Percentiles rank a stretch among this genome's conserved stretches.
These are phyloP conservation scores for Perdita meconis DNA, from an alignment of 2,888 invertebrate species.

Conservation along the genomic window DNA sequence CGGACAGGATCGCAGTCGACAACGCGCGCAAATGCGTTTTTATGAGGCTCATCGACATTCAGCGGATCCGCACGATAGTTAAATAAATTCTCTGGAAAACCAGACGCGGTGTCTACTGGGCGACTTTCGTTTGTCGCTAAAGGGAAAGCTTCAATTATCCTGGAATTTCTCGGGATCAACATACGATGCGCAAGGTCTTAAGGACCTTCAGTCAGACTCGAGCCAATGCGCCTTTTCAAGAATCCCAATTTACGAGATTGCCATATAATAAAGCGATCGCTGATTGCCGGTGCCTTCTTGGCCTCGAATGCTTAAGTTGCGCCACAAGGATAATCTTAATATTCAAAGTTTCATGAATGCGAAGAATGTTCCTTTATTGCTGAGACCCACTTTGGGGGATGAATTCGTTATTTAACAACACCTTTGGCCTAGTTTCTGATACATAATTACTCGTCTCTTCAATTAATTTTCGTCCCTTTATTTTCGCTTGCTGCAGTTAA, in stretches of 20 bases:
- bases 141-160: conserved; percentile 31
- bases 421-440: no score
- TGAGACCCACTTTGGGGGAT: neutral
- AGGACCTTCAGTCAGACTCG: conserved; percentile 17
- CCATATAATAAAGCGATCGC: conserved; percentile 26
- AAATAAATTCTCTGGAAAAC: neutral
- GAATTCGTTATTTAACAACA: neutral
- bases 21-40: no score
- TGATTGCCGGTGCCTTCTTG: conserved; percentile 15
- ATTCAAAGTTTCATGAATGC: conserved; percentile 5
- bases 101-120: neutral
- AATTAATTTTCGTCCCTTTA: no score
- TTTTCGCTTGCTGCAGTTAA: no score
- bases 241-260: conserved; percentile 19
- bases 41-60: no score
- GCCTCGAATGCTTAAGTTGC: conserved; percentile 25
- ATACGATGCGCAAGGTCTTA: conserved; percentile 11
- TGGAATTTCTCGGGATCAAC: conserved; percentile 16
- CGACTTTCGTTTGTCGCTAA: conserved; percentile 3
- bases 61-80: neutral
- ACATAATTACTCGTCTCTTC: no score
- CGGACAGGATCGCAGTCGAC: neutral
- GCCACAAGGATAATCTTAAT: conserved; percentile 13
- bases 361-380: conserved; percentile 3
- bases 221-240: neutral